Base-by-base conservation (phyloP, 2,113 vertebrate species). In the Epinephelus lanceolatus region DNA sequence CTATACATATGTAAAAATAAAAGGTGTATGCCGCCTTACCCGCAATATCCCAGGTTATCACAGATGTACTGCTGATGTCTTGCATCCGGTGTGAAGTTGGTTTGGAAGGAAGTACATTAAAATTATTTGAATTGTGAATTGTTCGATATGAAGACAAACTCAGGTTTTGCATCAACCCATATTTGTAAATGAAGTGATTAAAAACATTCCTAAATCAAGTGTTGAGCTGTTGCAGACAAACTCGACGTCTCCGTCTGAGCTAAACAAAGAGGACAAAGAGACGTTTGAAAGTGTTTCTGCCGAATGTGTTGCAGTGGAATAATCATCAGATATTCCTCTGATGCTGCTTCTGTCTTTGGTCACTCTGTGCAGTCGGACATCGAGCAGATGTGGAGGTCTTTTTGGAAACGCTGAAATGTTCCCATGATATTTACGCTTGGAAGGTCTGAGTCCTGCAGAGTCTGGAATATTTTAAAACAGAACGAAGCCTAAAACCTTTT, bases 381-480 rank as follows among this genome's bases (percentile, higher is more conserved):
- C 19, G 10, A 65, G 61, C 78, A 73, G 70, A 81, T 27, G 78
- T 69, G 71, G 71, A 63, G 65, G 42, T 57, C 56, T 19, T 30
- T 23, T 17, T 47, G 57, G 51, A 71, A 61, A 67, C 13, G 49
- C 65, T 57, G 63, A 80, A 70, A 56, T 10, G 57, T 71, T 87
- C 60, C 67, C 71, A 3, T 80, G 33, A 80, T 80, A 25, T 74
- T 78, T 52, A 62, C 9, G 52, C 61, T 52, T 23, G 71, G 81
- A 80, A 80, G 60, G 27, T 59, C 13, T 57, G 62, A 81, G 62
- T 59, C 61, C 68, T n/a, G 51, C 61, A 4, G 55, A 18, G 78
- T 56, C 77, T 81, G 86, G 82, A 81, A 85, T 47, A 77, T 80
- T 61, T 84, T 45, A 45, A 45, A 45, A 45, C 42, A 45, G 42